Evolutionary conservation across 1,140 invertebrate species (phyloP), one percentile per base, ranked within the genome.

Genomic region (Drosophila baimaii): DNA sequence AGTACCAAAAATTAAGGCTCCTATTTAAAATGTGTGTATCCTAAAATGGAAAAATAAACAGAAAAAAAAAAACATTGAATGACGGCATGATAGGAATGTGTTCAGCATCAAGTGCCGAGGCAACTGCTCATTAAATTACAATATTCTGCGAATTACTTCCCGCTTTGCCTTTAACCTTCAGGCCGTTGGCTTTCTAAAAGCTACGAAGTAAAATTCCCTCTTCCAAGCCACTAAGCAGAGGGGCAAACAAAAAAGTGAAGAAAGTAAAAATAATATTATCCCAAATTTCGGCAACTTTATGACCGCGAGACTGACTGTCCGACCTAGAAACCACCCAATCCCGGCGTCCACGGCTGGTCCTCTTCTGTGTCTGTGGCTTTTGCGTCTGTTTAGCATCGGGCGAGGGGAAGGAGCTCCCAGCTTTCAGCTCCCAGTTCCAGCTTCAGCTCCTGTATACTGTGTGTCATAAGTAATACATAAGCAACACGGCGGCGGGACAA

Each of bases 181-280:
- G 65, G 68, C 65, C 19, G 35, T 71, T 70, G 41, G 29, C 21
- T 44, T 46, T 21, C 47, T 57, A 69, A 56, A 46, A 47, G 25
- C 15, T 21, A 1, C 51, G 12, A n/a, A 23, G 51, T 54, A 35
- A 39, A 71, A 70, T 57, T 51, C 39, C 55, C 23, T 54, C 69
- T 73, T 73, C 70, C 70, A 73, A 10, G 46, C n/a, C 70, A 62
- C 37, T 73, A 52, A 71, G 66, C 69, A 68, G 25, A 37, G 52
- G 49, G 23, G 52, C 33, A 47, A 71, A 58, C 68, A 71, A 41
- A 73, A 72, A 73, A 73, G 17, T 41, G 37, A 52, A 13, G 8
- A 37, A 52, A 75, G 51, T 74, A 74, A 74, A 74, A 63, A 64
- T 64, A 75, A 75, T 74, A 72, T 72, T 74, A 71, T 71, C 70